Percentiles rank a stretch among this genome's conserved stretches.
Evolutionary conservation across 1,140 invertebrate genomes (phyloP).

Genomic region (Venturia canescens): DNA sequence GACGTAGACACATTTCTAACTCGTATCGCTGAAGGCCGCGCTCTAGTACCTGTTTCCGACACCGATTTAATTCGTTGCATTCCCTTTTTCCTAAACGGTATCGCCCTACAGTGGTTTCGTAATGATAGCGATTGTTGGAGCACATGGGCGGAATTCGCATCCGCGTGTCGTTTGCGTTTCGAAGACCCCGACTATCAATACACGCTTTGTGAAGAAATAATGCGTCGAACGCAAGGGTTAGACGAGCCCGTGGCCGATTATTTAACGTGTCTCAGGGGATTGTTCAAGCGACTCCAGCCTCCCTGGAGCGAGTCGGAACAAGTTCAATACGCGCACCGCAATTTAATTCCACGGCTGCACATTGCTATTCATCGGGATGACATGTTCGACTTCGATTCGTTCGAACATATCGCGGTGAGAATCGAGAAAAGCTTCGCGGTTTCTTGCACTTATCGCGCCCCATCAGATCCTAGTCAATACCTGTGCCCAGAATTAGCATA

Average conservation of each 20-base stretch:
- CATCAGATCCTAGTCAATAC: neutral
- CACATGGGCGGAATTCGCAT: neutral
- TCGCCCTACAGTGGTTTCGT: slow-evolving; percentile 38
- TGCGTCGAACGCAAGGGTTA: slow-evolving; percentile 47
- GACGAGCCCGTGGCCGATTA: slow-evolving; percentile 50
- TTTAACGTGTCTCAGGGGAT: slow-evolving; percentile 44
- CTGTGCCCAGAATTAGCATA: neutral
- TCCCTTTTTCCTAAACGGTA: slow-evolving; percentile 47
- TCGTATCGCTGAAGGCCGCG: slow-evolving; percentile 32
- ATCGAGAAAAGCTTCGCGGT: neutral
- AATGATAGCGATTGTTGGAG: neutral
- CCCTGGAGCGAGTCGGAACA: slow-evolving; percentile 43
- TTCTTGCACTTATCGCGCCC: neutral
- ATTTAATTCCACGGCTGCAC: slow-evolving; percentile 44
- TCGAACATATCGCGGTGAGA: slow-evolving; percentile 30
- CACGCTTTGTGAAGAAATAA: slow-evolving; percentile 38
- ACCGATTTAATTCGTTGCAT: slow-evolving; percentile 43
- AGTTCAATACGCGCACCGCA: slow-evolving; percentile 46
- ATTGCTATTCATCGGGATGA: slow-evolving; percentile 32
- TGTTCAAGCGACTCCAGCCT: slow-evolving; percentile 36
- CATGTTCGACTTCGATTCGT: slow-evolving; percentile 34
- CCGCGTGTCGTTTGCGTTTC: slow-evolving; percentile 39
- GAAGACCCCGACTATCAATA: slow-evolving; percentile 45
- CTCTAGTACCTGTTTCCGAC: slow-evolving; percentile 38
- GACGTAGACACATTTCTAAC: slow-evolving; percentile 35